Conservation (phyloP, 2,113 vertebrate species). For the Calonectris borealis region DNA sequence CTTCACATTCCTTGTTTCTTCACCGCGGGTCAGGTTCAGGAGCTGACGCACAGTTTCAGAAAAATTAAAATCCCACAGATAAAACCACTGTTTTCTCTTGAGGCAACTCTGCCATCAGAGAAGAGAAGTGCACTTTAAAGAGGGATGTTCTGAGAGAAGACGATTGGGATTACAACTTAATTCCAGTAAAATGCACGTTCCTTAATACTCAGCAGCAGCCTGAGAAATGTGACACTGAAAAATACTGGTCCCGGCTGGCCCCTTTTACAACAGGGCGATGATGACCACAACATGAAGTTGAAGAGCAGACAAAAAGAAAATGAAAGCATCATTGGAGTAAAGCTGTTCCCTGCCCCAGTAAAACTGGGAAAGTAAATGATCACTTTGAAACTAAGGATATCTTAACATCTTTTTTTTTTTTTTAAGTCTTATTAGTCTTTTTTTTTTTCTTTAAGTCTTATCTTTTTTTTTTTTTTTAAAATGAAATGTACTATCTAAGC, state of each 20-base stretch:
- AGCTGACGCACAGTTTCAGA: not conserved
- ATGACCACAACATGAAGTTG: not conserved
- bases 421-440: not conserved
- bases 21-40: not conserved
- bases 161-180: not conserved
- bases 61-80: not conserved
- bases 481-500: not conserved
- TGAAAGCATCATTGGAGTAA: not conserved
- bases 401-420: not conserved
- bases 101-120: not conserved
- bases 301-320: not conserved
- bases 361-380: not conserved
- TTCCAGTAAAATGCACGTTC: not conserved
- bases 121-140: not conserved
- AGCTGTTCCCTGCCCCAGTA: not conserved
- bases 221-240: not conserved
- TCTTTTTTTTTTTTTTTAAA: not conserved
- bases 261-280: not conserved
- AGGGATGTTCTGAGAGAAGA: not conserved
- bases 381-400: not conserved
- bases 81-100: not conserved
- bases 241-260: too few relatives aligned
- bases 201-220: not conserved
- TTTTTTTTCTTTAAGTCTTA: not conserved
- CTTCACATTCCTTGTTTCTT: not conserved